Base-by-base conservation (phyloP, 1,140 invertebrate species). In the Temnothorax longispinosus region DNA sequence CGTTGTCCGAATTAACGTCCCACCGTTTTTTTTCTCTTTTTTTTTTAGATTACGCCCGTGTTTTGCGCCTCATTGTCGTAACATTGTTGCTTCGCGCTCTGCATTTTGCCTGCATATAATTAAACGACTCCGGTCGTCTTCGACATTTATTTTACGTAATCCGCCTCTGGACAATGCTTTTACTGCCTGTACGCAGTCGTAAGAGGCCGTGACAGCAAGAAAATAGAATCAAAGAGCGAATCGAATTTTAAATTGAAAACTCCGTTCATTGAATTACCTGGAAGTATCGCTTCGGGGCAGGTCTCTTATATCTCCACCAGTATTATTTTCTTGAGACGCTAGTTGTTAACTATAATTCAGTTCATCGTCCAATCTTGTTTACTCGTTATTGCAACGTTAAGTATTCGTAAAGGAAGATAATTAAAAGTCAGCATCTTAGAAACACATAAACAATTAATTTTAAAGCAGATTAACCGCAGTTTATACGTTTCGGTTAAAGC, bases 211-310 rank as follows among this genome's bases (percentile, higher is more conserved):
- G 50, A 75, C 72, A 38, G 52, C 32, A 38, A 35, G 72, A 54
- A 56, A 75, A 75, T 75, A 21, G 50, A 75, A 75, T 56, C 72
- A 75, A 54, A 72, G 47, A 56, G 52, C 4, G 41, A 77, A 77
- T 77, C 75, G 75, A 77, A 77, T 77, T 77, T 44, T 77, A 77
- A 60, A 77, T 77, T 77, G 75, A 62, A 77, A 77, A 60, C 75
- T 77, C 56, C 56, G 41, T 27, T 77, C 75, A 62, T 77, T 62
- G 56, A 62, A 77, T 77, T n/a, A 44, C 56, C 41, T n/a, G 56
- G 75, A 21, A 44, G 75, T 62, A 77, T 77, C 41, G 75, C 75
- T 62, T 32, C 27, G 27, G 10, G 75, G 56, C 56, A 77, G 75
- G 15, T 77, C 27, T 77, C 58, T 62, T 77, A 62, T 77, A 62